These are phyloP conservation scores for Cheilosia urbana DNA, from an alignment of 2,888 invertebrate species.

Conservation along the genomic window DNA sequence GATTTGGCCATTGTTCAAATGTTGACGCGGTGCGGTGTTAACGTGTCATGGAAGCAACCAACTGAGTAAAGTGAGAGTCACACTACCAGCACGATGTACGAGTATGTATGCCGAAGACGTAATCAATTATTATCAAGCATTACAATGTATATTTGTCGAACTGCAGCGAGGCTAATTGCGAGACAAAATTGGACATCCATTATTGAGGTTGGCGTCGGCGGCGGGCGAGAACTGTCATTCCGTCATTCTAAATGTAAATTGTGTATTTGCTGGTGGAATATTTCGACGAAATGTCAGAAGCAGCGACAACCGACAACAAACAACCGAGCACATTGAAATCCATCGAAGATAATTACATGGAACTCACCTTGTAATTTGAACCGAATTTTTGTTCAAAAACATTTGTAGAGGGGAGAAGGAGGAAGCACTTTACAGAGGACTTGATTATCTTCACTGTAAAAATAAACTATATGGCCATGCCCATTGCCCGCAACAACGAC, in stretches of 20 bases:
- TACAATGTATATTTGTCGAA: conserved; percentile 59
- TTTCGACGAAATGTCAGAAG: conserved; percentile 65
- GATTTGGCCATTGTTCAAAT: conserved; percentile 75
- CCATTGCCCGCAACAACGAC: conserved; percentile 43
- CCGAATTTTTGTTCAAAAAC: conserved; percentile 69
- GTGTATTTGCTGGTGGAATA: conserved; percentile 56
- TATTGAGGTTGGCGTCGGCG: conserved; percentile 64
- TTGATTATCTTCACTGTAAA: conserved; percentile 72
- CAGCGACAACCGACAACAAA: conserved; percentile 41
- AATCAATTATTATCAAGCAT: conserved; percentile 74
- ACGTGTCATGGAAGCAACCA: conserved; percentile 45
- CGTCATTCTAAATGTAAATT: conserved; percentile 76
- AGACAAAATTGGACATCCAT: conserved; percentile 71
- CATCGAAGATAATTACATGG: conserved; percentile 75
- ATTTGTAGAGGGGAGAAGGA: conserved; percentile 55
- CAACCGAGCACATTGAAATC: conserved; percentile 45
- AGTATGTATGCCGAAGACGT: conserved; percentile 48
- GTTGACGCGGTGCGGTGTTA: conserved; percentile 48
- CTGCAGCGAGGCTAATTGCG: conserved; percentile 67
- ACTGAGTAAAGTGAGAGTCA: conserved; percentile 42
- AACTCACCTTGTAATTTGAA: conserved; percentile 83
- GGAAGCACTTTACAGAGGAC: conserved; percentile 73
- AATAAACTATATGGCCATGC: conserved; percentile 55
- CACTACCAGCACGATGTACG: not conserved
- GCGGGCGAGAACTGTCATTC: conserved; percentile 73